Conservation (phyloP, 2,797 vertebrate genomes). For the Anguilla marmorata region DNA sequence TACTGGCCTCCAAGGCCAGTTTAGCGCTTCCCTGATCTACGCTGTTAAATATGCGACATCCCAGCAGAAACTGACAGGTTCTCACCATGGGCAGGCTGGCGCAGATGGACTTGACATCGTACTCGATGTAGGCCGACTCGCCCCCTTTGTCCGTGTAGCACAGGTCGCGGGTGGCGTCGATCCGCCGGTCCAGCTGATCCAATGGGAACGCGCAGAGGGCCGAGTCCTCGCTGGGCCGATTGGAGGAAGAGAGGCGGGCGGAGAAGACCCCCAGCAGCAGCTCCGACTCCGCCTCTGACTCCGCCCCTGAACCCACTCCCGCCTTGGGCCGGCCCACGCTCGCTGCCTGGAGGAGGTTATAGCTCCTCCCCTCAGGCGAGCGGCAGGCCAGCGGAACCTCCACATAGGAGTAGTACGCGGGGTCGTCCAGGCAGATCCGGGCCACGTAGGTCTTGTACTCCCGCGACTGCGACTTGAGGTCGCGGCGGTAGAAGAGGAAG, state of each 20-base stretch:
- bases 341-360: slow-evolving; percentile 87
- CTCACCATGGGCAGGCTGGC: slow-evolving; percentile 86
- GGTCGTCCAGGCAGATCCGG: slow-evolving; percentile 87
- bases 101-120: slow-evolving; percentile 92
- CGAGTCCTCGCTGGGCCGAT: slow-evolving; percentile 77
- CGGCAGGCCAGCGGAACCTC: slow-evolving; percentile 87
- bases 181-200: slow-evolving; percentile 83
- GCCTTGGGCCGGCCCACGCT: slow-evolving; percentile 66
- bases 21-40: background rate
- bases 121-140: slow-evolving; percentile 90
- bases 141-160: slow-evolving; percentile 84
- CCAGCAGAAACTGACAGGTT: too few species aligned
- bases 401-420: slow-evolving; percentile 93
- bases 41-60: background rate
- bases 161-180: slow-evolving; percentile 84
- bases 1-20: background rate
- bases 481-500: slow-evolving; percentile 90
- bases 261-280: slow-evolving; percentile 89
- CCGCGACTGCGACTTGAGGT: slow-evolving; percentile 84
- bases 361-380: slow-evolving; percentile 57
- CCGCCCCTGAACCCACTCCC: slow-evolving; percentile 51
- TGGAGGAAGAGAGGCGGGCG: slow-evolving; percentile 63
- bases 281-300: slow-evolving; percentile 64
- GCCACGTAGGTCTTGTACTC: slow-evolving; percentile 91
- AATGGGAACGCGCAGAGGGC: slow-evolving; percentile 85